Percentiles rank a stretch among this genome's conserved stretches.
Evolutionary conservation across 1,140 invertebrate genomes (phyloP).

Genomic region (Cryptotermes secundus): DNA sequence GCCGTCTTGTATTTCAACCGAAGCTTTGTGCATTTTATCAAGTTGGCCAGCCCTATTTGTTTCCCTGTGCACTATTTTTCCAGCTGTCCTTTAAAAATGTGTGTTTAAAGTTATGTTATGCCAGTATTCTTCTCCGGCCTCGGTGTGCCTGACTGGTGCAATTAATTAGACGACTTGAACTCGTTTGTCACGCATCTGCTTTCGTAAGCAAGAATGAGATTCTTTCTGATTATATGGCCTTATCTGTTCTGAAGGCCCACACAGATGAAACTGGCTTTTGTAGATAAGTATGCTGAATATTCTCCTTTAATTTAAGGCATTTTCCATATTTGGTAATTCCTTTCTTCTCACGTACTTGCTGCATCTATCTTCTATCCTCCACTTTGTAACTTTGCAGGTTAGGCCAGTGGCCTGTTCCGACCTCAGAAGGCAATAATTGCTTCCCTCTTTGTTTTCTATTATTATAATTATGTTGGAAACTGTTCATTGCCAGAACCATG

Average conservation of each 20-base stretch:
- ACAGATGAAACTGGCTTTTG: not conserved
- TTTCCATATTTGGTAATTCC: not conserved
- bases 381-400: no score
- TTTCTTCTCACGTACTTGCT: no score
- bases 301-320: not conserved
- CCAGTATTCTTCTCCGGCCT: not conserved
- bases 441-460: no score
- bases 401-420: no score
- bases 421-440: no score
- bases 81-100: not conserved
- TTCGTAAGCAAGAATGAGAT: not conserved
- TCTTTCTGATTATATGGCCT: not conserved
- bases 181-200: not conserved
- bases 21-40: not conserved
- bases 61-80: not conserved
- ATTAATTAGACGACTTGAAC: not conserved
- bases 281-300: not conserved
- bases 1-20: not conserved
- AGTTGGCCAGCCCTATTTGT: not conserved
- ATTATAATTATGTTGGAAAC: no score
- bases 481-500: no score
- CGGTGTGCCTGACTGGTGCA: not conserved
- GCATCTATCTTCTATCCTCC: no score
- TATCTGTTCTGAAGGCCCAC: not conserved
- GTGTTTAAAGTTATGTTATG: not conserved